These are phyloP conservation scores for Oryzaephilus surinamensis DNA, from an alignment of 1,140 invertebrate genomes.

Conservation along the genomic window DNA sequence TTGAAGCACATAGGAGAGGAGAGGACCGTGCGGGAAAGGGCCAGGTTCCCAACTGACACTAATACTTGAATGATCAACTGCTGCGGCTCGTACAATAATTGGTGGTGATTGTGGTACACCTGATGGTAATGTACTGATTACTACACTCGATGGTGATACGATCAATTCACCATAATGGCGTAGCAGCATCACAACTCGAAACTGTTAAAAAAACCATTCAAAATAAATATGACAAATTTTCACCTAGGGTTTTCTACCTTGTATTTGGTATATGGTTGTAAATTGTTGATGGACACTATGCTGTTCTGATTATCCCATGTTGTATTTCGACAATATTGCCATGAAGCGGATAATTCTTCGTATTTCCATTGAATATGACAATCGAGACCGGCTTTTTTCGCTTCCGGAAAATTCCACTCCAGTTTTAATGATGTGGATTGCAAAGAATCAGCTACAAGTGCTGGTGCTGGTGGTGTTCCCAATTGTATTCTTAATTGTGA, in stretches of 20 bases:
- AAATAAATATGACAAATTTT: background rate
- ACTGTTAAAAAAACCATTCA: constrained; percentile 51
- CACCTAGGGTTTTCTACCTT: constrained; percentile 45
- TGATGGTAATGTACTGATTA: constrained; percentile 65
- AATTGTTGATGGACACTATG: constrained; percentile 56
- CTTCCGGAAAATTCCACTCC: constrained; percentile 56
- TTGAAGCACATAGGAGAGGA: constrained; percentile 73
- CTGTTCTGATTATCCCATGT: constrained; percentile 53
- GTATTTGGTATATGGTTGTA: constrained; percentile 83
- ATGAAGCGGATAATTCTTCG: constrained; percentile 49
- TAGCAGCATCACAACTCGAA: constrained; percentile 65
- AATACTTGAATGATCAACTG: constrained; percentile 71
- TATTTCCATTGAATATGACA: constrained; percentile 69
- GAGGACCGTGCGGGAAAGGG: constrained; percentile 72
- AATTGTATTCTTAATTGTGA: constrained; percentile 58
- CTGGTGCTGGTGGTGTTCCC: constrained; percentile 58
- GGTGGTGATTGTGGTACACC: constrained; percentile 65
- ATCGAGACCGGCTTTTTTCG: constrained; percentile 42
- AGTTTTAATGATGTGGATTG: constrained; percentile 65
- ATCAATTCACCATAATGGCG: constrained; percentile 56
- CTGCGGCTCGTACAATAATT: constrained; percentile 58
- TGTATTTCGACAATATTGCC: constrained; percentile 64
- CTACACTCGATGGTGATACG: constrained; percentile 66
- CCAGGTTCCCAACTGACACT: constrained; percentile 82
- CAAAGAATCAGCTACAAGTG: constrained; percentile 61